Evolutionary conservation across 1,140 invertebrate genomes (phyloP).

Genomic region (Meteorus sp.): DNA sequence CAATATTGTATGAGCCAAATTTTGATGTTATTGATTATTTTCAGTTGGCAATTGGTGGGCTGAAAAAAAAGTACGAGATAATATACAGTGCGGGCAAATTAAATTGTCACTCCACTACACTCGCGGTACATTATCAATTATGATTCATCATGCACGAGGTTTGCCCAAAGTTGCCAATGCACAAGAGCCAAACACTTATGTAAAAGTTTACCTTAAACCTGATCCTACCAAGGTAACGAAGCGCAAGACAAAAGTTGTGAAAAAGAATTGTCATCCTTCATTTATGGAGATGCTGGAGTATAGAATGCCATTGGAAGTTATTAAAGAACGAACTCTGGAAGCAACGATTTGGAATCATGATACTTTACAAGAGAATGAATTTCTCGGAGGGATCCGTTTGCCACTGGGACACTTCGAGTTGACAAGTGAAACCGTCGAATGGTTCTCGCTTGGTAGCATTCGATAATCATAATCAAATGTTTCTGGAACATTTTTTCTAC

Average conservation of each 20-base stretch:
- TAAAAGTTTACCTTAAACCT: conserved; percentile 90
- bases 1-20: conserved; percentile 15
- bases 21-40: conserved; percentile 24
- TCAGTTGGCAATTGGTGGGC: conserved; percentile 57
- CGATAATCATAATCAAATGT: conserved; percentile 35
- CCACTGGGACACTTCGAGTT: conserved; percentile 73
- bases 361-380: conserved; percentile 92
- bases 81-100: conserved; percentile 65
- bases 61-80: conserved; percentile 50
- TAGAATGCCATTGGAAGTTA: conserved; percentile 79
- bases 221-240: conserved; percentile 90
- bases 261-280: conserved; percentile 89
- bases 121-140: conserved; percentile 77
- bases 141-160: conserved; percentile 87
- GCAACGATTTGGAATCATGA: conserved; percentile 96
- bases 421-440: conserved; percentile 75
- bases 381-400: conserved; percentile 86
- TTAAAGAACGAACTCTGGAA: conserved; percentile 76
- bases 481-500: not conserved
- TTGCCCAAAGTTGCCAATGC: conserved; percentile 73
- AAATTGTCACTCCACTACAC: conserved; percentile 85
- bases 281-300: conserved; percentile 98
- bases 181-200: conserved; percentile 86
- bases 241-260: conserved; percentile 91
- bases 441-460: conserved; percentile 73